A percentile compares a stretch with the other conserved stretches of the same genome.
phyloP scores from a whole-genome alignment of 1,140 invertebrate genomes.

The Pollicipes pollicipes region DNA sequence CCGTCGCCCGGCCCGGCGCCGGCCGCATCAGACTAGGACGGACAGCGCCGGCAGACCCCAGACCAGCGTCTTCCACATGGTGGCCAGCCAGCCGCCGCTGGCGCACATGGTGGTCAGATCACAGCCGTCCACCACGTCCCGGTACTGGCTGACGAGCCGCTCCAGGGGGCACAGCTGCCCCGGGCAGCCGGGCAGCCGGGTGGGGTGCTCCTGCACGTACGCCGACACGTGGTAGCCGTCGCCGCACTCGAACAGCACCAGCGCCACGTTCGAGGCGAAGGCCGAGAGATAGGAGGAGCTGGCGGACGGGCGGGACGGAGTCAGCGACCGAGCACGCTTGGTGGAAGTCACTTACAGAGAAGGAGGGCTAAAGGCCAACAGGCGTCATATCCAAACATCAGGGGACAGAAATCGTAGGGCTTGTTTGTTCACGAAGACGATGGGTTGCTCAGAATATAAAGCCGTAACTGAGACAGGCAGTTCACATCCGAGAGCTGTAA shows the following conservation, averaged over 20 bases:
- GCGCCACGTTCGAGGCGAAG: background rate
- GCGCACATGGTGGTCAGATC: background rate
- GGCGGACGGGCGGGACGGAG: no score
- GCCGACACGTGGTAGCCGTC: background rate
- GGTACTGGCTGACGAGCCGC: background rate
- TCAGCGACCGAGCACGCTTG: no score
- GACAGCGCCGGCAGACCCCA: background rate
- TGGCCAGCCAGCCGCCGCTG: background rate
- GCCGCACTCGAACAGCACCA: background rate
- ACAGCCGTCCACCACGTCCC: background rate
- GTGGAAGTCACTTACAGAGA: no score
- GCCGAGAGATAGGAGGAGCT: background rate
- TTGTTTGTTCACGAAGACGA: no score
- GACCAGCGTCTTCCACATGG: background rate
- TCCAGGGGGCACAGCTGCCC: background rate
- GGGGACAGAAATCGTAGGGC: no score
- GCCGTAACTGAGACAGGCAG: no score
- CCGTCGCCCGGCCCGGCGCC: no score
- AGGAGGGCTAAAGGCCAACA: no score
- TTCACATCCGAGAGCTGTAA: no score
- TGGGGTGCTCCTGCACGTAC: background rate
- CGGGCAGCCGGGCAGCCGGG: background rate
- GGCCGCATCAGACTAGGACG: no score
- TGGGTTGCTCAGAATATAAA: no score
- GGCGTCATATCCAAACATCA: no score